These are phyloP conservation scores for Frankliniella intonsa DNA, from an alignment of 2,888 invertebrate genomes.

Conservation along the genomic window DNA sequence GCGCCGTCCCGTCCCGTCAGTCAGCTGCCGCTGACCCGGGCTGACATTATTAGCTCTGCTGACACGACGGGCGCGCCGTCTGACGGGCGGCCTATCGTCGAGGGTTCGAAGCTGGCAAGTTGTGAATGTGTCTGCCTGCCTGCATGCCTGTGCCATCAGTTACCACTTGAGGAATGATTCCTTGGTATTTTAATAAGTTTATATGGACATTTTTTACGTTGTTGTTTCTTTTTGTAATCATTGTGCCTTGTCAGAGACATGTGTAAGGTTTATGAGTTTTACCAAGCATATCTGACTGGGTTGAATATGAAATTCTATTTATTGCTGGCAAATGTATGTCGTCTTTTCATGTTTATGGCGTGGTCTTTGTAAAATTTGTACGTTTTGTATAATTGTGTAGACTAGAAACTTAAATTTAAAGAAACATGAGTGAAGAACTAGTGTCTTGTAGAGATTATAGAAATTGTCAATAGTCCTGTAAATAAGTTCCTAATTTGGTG, in stretches of 20 bases:
- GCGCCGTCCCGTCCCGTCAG: too few relatives aligned
- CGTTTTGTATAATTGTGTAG: background rate
- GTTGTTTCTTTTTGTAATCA: background rate
- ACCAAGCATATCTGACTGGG: too few relatives aligned
- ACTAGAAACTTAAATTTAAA: too few relatives aligned
- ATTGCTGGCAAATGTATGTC: slow-evolving; percentile 7
- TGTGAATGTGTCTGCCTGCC: too few relatives aligned
- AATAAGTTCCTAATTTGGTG: background rate
- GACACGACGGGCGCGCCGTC: too few relatives aligned
- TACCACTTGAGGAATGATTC: background rate
- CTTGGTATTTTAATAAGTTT: background rate
- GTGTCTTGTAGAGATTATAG: too few relatives aligned
- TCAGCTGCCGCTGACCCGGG: background rate
- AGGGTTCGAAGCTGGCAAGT: too few relatives aligned
- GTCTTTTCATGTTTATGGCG: background rate
- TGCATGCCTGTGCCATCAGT: background rate
- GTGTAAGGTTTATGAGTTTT: background rate
- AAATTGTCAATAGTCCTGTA: background rate
- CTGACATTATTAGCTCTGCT: background rate
- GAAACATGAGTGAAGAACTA: too few relatives aligned
- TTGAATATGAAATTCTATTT: background rate
- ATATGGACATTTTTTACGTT: background rate
- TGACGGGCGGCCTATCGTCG: too few relatives aligned
- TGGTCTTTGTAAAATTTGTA: slow-evolving; percentile 3
- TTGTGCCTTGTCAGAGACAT: background rate